Percentiles rank a stretch among this genome's conserved stretches.
phyloP scores from a whole-genome alignment of 2,888 invertebrate species.

The Tenthredo mesomela region DNA sequence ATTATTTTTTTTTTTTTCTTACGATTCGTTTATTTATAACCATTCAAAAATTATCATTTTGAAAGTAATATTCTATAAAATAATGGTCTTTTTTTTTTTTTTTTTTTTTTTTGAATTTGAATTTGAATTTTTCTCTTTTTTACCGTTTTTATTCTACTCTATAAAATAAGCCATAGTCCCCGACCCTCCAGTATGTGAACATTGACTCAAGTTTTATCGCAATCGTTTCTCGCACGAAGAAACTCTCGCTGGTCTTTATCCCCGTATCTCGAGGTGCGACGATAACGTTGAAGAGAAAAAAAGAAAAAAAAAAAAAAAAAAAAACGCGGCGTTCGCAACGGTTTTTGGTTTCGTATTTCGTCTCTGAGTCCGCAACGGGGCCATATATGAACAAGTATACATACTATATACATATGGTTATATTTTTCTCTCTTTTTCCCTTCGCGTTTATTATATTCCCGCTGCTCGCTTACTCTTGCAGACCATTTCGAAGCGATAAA shows the following conservation, averaged over 20 bases:
- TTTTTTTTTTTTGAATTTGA: background rate
- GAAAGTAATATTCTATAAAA: no score
- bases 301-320: no score
- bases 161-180: background rate
- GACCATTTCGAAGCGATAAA: conserved; percentile 6
- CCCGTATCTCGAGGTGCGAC: conserved; percentile 17
- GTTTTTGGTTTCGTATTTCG: conserved; percentile 43
- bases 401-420: background rate
- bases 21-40: no score
- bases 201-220: conserved; percentile 21
- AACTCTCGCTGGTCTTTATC: background rate
- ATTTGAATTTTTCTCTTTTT: background rate
- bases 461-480: background rate
- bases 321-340: conserved; percentile 25
- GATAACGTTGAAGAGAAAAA: conserved; percentile 2
- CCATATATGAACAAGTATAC: background rate
- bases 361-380: background rate
- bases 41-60: no score
- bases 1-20: background rate
- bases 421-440: background rate
- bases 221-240: conserved; percentile 13
- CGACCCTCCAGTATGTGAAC: background rate
- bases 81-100: background rate
- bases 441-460: background rate
- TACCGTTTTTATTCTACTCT: background rate